Evolutionary conservation across 2,888 invertebrate genomes (phyloP).

Genomic region (Lysandra bellargus): DNA sequence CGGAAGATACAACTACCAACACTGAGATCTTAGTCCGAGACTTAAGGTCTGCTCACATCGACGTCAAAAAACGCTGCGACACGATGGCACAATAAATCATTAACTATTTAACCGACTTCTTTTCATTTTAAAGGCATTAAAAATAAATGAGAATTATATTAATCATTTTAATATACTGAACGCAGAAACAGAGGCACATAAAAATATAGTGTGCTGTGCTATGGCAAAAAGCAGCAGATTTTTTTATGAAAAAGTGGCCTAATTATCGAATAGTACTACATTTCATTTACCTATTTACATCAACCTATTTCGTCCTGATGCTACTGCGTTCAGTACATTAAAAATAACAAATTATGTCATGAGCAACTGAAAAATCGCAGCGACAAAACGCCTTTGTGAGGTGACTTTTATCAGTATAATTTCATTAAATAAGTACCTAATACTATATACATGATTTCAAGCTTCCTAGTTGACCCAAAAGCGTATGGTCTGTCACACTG

Average conservation of each 20-base stretch:
- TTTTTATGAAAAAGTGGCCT: too few species aligned
- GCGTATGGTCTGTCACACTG: background rate
- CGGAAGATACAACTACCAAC: constrained; percentile 20
- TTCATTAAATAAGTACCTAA: background rate
- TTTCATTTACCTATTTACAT: too few species aligned
- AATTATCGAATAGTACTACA: too few species aligned
- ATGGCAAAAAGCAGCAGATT: too few species aligned
- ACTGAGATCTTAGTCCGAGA: constrained; percentile 28
- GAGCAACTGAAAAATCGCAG: constrained; percentile 3
- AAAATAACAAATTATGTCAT: background rate
- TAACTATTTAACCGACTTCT: background rate
- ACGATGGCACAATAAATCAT: background rate
- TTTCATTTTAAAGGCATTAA: too few species aligned
- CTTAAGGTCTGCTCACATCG: background rate
- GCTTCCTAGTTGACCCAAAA: background rate
- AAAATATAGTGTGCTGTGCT: too few species aligned
- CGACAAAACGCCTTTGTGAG: constrained; percentile 3
- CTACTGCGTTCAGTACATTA: too few species aligned
- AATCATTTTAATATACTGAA: background rate
- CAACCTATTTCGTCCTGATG: too few species aligned
- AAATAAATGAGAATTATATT: background rate
- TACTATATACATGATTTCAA: constrained; percentile 18
- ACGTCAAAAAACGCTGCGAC: background rate
- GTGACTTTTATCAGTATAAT: constrained; percentile 1
- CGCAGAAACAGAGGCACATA: too few species aligned